Base-by-base conservation (phyloP, 64 coral and sea anemone species). In the Montipora cactus region DNA sequence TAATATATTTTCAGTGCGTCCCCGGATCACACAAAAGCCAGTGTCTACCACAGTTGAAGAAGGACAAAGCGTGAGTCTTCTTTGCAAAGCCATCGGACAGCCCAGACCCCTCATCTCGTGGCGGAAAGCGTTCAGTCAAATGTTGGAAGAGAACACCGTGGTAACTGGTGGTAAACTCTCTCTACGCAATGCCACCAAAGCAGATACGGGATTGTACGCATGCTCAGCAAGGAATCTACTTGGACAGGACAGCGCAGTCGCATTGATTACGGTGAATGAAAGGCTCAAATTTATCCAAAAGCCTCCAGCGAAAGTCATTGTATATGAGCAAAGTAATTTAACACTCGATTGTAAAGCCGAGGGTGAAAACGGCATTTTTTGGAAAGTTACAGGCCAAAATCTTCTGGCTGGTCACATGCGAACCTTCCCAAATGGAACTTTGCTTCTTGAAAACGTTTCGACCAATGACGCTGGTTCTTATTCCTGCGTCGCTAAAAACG, bases 51-150 rank as follows among this genome's bases (percentile, higher is more conserved):
- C 61, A 48, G 81, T 92, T 50, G 90, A 92, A 62, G 81, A 77
- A 66, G 90, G 81, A 37, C 12, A 67, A 3, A 78, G 22, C n/a
- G 73, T 55, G 13, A 77, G 9, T 9, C 73, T 92, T 12, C 9
- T 4, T 49, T 92, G 90, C 45, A 16, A 19, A 46, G 90, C 81
- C 25, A 28, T 1, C 78, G 90, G 90, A 16, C 28, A 87, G 72
- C 90, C 90, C 11, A 59, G 16, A 86, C 90, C 90, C 11, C 15
- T 12, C 0, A 46, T 92, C 52, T 85, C 72, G 55, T 92, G 90
- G 90, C 76, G 71, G 48, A 92, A 92, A 75, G 49, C 81, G 1
- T 61, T 84, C 16, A 49, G 51, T n/a, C 23, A 73, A 23, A 57
- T 86, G 59, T 75, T 69, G 3, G 12, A 77, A 59, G 51, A 84